Base-by-base conservation (phyloP, 2,888 invertebrate species). In the Criorhina ranunculi region DNA sequence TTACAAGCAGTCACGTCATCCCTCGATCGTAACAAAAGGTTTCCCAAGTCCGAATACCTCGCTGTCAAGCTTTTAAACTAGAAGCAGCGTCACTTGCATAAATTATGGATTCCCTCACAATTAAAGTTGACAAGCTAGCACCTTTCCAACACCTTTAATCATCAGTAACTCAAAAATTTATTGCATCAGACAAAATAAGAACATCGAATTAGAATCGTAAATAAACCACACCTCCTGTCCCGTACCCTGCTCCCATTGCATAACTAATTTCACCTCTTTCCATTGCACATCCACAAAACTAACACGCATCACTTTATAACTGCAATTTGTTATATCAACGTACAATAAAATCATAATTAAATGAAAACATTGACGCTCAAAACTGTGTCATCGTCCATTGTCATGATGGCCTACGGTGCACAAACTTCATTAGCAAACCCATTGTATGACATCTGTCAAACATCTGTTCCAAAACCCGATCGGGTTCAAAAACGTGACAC, bases 361-460 rank as follows among this genome's bases (percentile, higher is more conserved):
- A 19, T 12, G 60, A 12, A 46, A 37, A 64, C 46, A 66, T 46
- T 69, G 62, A 31, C 53, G 44, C 66, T n/a, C 59, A 40, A 72
- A 82, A 77, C 77, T 77, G 53, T 82, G 82, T 77, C 82, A 72
- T 33, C 64, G 77, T 37, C 70, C 15, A 49, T 64, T 64, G 19
- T 51, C 46, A 77, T 77, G 70, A 77, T 77, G 82, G 82, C 66
- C 51, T 51, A 46, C 37, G 19, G 44, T 49, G 59, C 51, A 35
- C 42, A 19, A 9, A n/a, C 8, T 55, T 42, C 8, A 60, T 24
- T 67, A 19, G 35, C 11, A 33, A 44, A 15, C n/a, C 8, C 4
- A 7, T 35, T 17, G 17, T 17, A 11, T 57, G 11, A 1, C n/a
- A 15, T 17, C 57, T 35, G 37, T 37, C 19, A 1, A 59, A 19